Base-by-base conservation (phyloP, 2,888 invertebrate species). In the Mesopsocus fuscifrons region DNA sequence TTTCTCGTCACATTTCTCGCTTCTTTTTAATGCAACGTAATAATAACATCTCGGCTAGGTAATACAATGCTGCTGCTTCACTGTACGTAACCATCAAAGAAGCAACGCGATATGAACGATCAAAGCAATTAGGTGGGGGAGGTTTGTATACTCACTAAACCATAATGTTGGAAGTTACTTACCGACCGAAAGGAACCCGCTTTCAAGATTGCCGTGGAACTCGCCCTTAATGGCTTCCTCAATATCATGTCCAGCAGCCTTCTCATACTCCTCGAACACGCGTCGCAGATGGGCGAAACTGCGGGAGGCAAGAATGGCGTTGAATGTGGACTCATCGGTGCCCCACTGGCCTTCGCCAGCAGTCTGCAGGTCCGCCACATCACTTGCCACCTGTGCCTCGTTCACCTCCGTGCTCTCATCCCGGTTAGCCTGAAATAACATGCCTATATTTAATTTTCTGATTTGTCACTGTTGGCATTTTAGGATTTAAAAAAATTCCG, bases 301-400 rank as follows among this genome's bases (percentile, higher is more conserved):
- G 48, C 64, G 61, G 2, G 61, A 52, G 3, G 63, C 62, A 49
- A 69, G 53, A 41, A 67, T 56, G 22, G 55, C 52, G 47, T 66
- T 62, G 54, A 69, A 65, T 2, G 57, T 54, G 2, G 59, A 59
- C 47, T 65, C 65, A 47, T 65, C 63, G 2, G 68, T 68, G 18
- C 68, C 63, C 52, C 58, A 53, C 46, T 57, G 55, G 26, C 53
- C 55, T 48, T 59, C 61, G 4, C 62, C 62, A 34, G 59, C 57
- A 46, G 50, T 46, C 30, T 52, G 46, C 15, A 58, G 49, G 23
- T 54, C 59, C 53, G 63, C 57, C 9, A 67, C 67, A 55, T 67
- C 67, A 45, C 60, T 54, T 11, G 63, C 55, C 34, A 67, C 69
- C 49, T 60, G 60, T 8, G 54, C 59, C n/a, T 55, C 51, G 52